A percentile compares a stretch with the other conserved stretches of the same genome.
phyloP scores from a whole-genome alignment of 2,888 invertebrate species.

The Ecliptopera silaceata region DNA sequence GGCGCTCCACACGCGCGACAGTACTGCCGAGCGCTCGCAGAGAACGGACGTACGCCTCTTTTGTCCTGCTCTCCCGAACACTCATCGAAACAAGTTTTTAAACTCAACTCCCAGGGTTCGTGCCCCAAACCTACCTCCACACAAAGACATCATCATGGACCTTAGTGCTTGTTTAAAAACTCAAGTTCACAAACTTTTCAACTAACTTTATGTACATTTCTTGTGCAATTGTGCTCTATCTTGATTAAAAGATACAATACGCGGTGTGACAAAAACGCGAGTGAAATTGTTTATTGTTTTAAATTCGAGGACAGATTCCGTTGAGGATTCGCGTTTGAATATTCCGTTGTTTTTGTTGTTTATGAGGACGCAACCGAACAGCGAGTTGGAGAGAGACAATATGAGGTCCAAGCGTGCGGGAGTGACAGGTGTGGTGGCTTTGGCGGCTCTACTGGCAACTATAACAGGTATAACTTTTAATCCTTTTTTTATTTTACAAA shows the following conservation, averaged over 20 bases:
- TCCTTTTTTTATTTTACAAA: constrained; percentile 12
- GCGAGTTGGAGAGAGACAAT: constrained; percentile 76
- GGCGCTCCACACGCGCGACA: constrained; percentile 68
- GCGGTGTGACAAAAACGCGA: constrained; percentile 66
- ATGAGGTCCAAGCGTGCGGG: constrained; percentile 69
- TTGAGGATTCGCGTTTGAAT: constrained; percentile 61
- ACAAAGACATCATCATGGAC: constrained; percentile 62
- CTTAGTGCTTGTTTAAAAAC: constrained; percentile 49
- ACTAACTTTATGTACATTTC: constrained; percentile 54
- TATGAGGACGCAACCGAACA: constrained; percentile 62
- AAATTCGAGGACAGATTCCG: constrained; percentile 61
- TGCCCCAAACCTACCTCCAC: constrained; percentile 36
- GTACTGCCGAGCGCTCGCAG: constrained; percentile 61
- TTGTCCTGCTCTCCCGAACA: constrained; percentile 39
- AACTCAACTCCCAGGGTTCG: constrained; percentile 43
- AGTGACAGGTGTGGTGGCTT: constrained; percentile 79
- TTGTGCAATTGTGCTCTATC: constrained; percentile 72
- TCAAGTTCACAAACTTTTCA: constrained; percentile 53
- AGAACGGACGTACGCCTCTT: constrained; percentile 62
- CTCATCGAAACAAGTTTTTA: constrained; percentile 76
- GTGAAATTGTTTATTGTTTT: constrained; percentile 74
- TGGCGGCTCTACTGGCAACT: constrained; percentile 71
- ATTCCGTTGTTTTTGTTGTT: constrained; percentile 67
- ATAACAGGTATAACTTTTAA: constrained; percentile 71
- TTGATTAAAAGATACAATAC: constrained; percentile 61